phyloP scores from a whole-genome alignment of 2,113 vertebrate species.

The Forbesichthys agassizii region DNA sequence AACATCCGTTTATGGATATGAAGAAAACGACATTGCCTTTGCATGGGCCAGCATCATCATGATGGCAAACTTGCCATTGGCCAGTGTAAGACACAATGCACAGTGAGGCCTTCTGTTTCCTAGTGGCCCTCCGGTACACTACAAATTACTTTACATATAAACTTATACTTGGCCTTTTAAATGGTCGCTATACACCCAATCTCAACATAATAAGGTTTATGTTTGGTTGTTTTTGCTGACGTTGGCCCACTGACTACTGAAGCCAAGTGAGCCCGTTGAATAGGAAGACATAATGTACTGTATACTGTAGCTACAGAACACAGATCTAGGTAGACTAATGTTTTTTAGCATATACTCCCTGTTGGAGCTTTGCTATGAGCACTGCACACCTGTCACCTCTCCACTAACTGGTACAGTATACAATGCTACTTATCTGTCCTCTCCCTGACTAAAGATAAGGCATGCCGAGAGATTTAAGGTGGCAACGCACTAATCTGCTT shows the following conservation, averaged over 20 bases:
- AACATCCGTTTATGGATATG: conserved; percentile 70
- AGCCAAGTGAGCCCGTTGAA: no score
- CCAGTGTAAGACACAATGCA: conserved; percentile 13
- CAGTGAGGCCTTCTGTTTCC: conserved; percentile 11
- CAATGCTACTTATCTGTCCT: conserved; percentile 28
- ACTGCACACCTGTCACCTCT: conserved; percentile 48
- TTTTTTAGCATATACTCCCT: conserved; percentile 26
- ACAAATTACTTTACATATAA: not conserved
- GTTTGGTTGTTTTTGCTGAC: conserved; percentile 15
- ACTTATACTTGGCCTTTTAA: not conserved
- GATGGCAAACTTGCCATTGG: conserved; percentile 1
- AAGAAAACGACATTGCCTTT: conserved; percentile 47
- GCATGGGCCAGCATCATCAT: conserved; percentile 33
- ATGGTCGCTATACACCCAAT: not conserved
- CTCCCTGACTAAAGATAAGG: conserved; percentile 44
- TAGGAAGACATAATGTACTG: no score
- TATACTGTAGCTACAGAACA: no score
- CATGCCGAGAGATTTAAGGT: conserved; percentile 59
- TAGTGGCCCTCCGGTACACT: not conserved
- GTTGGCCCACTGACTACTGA: no score
- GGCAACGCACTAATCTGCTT: conserved; percentile 54
- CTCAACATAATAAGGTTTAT: not conserved
- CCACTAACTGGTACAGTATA: conserved; percentile 40
- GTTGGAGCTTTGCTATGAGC: conserved; percentile 22
- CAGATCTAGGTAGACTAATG: conserved; percentile 19